Base-by-base conservation (phyloP, 2,888 invertebrate genomes). In the Apotomis turbidana region DNA sequence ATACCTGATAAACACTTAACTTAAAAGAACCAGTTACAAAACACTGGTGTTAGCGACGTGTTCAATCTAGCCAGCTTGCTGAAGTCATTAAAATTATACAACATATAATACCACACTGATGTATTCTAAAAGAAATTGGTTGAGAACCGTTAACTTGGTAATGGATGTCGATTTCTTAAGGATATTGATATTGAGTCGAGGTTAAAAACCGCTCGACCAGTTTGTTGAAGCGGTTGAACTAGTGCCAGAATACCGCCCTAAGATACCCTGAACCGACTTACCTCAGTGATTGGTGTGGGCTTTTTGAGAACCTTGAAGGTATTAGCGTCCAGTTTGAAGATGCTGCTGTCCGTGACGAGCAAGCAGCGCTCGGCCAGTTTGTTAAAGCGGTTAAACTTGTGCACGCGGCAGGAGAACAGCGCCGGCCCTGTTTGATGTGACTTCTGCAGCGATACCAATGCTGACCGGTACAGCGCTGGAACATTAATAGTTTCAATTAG, bases 271-370 rank as follows among this genome's bases (percentile, higher is more conserved):
- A 49, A 49, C 6, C 5, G 8, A 52, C 80, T 75, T 78, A 96
- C 96, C 90, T 97, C 97, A 68, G 95, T 94, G 70, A 98, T 95
- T 5, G 95, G 95, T 78, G 97, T 96, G n/a, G 97, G 97, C 79
- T 97, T 96, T 86, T 96, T 97, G 95, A 99, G 95, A 60, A 96
- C 96, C 83, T 97, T 97, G 89, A 98, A 99, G 82, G 97, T 98
- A 79, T 95, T 90, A 3, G 95, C 95, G 81, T 99, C 98, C 79
- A 99, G 92, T 86, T 99, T 99, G 91, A 96, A 98, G 77, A 99
- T 95, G 49, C 95, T 95, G 36, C 95, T 94, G 78, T 98, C 98
- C 0, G 98, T 98, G 75, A 99, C 93, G 46, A 98, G 94, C 76
- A 99, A 90, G n/a, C 97, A 97, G 70, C 99, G 95, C 86, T 98